Conservation (phyloP, 2,888 invertebrate genomes). For the Invenusta paracnida region DNA sequence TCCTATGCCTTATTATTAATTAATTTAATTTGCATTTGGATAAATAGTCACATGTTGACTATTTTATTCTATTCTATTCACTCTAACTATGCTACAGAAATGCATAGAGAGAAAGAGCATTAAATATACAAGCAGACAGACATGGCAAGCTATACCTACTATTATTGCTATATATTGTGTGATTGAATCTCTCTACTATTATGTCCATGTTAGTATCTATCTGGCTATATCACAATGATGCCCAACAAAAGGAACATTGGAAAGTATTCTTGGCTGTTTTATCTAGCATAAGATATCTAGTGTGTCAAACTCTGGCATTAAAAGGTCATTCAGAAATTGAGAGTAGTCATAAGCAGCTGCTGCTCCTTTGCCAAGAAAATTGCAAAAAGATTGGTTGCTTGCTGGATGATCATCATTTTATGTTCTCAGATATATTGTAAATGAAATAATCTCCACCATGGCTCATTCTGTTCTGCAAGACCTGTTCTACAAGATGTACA, state of each 20-base stretch:
- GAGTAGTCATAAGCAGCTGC: not conserved
- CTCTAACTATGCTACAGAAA: not conserved
- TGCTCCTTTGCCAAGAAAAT: not conserved
- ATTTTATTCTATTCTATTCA: too few relatives aligned
- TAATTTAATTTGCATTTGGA: too few relatives aligned
- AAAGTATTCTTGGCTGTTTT: not conserved
- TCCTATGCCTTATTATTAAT: too few relatives aligned
- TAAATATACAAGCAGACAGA: too few relatives aligned
- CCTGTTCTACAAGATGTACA: not conserved
- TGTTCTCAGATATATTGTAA: not conserved
- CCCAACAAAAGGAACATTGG: not conserved
- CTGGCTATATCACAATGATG: too few relatives aligned
- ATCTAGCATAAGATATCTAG: not conserved
- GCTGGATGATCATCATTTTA: not conserved
- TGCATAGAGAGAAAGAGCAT: not conserved
- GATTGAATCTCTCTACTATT: too few relatives aligned
- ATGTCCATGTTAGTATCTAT: too few relatives aligned
- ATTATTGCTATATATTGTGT: too few relatives aligned
- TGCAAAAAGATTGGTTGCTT: not conserved
- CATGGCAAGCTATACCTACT: too few relatives aligned
- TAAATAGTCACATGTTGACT: too few relatives aligned
- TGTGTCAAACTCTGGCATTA: not conserved
- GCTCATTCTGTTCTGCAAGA: not conserved
- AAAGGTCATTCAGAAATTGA: not conserved
- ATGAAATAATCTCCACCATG: not conserved